These are phyloP conservation scores for Labroides dimidiatus DNA, from an alignment of 2,797 vertebrate species.

Conservation along the genomic window DNA sequence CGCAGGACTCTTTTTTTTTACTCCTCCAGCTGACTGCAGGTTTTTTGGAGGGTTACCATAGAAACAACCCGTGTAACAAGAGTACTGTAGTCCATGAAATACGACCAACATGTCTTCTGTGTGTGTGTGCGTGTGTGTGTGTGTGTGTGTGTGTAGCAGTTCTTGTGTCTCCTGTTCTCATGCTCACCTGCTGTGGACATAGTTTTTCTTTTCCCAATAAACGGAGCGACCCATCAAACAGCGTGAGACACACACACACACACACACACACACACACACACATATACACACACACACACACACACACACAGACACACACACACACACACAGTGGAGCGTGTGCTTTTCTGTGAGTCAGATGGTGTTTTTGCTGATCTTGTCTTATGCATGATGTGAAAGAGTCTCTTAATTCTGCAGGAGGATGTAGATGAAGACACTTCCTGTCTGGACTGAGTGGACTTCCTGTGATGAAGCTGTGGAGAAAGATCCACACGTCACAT, in stretches of 20 bases:
- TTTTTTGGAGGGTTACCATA: slow-evolving; percentile 7
- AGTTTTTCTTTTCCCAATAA: slow-evolving; percentile 32
- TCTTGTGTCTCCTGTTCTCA: background rate
- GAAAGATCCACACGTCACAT: background rate
- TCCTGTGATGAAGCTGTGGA: background rate
- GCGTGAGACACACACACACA: too few relatives aligned
- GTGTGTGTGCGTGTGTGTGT: slow-evolving; percentile 19
- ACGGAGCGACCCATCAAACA: slow-evolving; percentile 14
- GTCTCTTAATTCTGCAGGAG: too few relatives aligned
- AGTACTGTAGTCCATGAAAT: slow-evolving; percentile 23
- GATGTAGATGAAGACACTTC: too few relatives aligned
- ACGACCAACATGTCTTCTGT: slow-evolving; percentile 1
- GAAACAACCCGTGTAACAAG: slow-evolving; percentile 19
- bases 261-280: background rate
- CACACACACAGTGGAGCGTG: slow-evolving; percentile 2
- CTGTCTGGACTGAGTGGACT: too few relatives aligned
- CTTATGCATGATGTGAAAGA: too few relatives aligned
- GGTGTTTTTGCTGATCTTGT: too few relatives aligned
- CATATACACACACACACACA: background rate
- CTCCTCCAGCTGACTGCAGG: slow-evolving; percentile 5
- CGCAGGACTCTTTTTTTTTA: slow-evolving; percentile 14
- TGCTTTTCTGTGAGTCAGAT: background rate
- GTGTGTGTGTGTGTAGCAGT: background rate
- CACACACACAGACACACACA: slow-evolving; percentile 11
- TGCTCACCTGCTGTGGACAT: slow-evolving; percentile 9